Conservation (phyloP, 2,888 invertebrate species). For the Drosophila multiciliata region DNA sequence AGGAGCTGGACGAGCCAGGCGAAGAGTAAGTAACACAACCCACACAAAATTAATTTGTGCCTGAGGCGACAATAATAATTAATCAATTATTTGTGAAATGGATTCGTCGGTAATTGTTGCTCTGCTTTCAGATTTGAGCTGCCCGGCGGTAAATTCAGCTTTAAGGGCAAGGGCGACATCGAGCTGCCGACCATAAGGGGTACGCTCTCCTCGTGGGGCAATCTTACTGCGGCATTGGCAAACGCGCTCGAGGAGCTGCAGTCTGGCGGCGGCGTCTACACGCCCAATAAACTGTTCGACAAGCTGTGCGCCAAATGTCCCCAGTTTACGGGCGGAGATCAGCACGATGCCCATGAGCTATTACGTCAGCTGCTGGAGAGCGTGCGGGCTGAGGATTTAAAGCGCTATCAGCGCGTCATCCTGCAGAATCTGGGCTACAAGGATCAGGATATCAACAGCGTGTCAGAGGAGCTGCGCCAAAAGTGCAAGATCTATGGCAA, state of each 20-base stretch:
- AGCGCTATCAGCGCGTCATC: conserved; percentile 93
- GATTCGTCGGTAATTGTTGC: neutral
- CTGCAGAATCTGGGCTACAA: conserved; percentile 91
- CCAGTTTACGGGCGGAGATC: conserved; percentile 96
- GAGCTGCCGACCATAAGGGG: conserved; percentile 88
- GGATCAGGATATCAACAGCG: conserved; percentile 90
- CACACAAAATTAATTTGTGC: neutral
- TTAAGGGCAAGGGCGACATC: conserved; percentile 86
- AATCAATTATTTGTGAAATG: too few relatives aligned
- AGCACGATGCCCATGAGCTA: conserved; percentile 98
- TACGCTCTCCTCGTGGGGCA: conserved; percentile 89
- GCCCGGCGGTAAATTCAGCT: conserved; percentile 89
- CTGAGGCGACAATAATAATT: too few relatives aligned
- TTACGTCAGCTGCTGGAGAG: conserved; percentile 95
- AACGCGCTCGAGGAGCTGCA: conserved; percentile 90
- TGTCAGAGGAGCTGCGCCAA: conserved; percentile 90
- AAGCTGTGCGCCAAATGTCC: conserved; percentile 89
- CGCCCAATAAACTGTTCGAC: conserved; percentile 88
- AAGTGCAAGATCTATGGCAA: conserved; percentile 93
- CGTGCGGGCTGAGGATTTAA: conserved; percentile 91
- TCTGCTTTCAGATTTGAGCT: conserved; percentile 86
- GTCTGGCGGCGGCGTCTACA: conserved; percentile 87
- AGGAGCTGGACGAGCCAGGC: conserved; percentile 89
- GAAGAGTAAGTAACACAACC: conserved; percentile 85
- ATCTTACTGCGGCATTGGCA: conserved; percentile 88